Conservation (phyloP, 1,140 invertebrate species). For the Drosophila rufa region DNA sequence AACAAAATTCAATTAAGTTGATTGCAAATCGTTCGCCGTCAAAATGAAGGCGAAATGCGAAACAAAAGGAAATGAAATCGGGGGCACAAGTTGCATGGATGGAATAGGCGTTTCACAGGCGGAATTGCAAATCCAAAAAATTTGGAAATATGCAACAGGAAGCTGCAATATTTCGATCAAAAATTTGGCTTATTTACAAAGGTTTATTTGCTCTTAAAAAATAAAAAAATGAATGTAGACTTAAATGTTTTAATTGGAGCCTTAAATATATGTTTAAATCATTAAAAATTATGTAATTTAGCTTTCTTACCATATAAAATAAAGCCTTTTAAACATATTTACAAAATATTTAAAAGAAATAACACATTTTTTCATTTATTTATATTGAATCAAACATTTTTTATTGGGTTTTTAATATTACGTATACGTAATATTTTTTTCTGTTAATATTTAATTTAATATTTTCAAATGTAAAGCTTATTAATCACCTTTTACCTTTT, state of each 20-base stretch:
- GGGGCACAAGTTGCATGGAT: conserved; percentile 41
- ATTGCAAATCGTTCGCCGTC: conserved; percentile 69
- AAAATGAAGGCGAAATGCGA: conserved; percentile 43
- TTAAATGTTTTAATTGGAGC: neutral
- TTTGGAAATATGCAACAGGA: neutral
- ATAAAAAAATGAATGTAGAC: fast-evolving
- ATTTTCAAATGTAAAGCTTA: neutral
- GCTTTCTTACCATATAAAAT: neutral
- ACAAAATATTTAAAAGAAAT: neutral
- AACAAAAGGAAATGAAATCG: conserved; percentile 50
- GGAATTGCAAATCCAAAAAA: conserved; percentile 21
- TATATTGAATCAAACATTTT: too few species aligned
- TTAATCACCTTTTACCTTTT: neutral
- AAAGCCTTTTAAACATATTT: neutral
- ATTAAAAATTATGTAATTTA: neutral
- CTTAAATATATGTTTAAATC: neutral
- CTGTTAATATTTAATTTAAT: neutral
- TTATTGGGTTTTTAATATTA: neutral
- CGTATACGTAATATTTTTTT: conserved; percentile 27
- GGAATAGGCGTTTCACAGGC: conserved; percentile 20
- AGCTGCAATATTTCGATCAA: neutral
- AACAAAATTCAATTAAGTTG: conserved; percentile 81
- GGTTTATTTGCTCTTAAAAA: neutral
- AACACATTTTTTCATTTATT: too few species aligned
- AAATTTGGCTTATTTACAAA: neutral